These are phyloP conservation scores for Mesorhabditis spiculigera DNA, from an alignment of 2,888 invertebrate species.

Conservation along the genomic window DNA sequence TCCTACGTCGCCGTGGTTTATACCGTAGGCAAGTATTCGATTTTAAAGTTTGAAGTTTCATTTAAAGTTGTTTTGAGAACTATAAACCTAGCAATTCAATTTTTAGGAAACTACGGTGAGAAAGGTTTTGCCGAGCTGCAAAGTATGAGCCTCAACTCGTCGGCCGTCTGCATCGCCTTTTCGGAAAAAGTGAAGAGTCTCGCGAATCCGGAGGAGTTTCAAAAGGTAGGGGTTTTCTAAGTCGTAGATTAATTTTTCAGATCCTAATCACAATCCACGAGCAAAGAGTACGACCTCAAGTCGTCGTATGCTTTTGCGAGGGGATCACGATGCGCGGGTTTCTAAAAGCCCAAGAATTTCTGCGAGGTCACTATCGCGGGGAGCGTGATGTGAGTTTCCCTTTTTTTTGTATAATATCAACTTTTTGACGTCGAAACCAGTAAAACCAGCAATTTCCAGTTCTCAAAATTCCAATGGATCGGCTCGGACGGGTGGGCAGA, in stretches of 20 bases:
- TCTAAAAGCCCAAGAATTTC: slow-evolving; percentile 50
- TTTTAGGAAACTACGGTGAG: slow-evolving; percentile 74
- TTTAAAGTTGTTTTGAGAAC: no score
- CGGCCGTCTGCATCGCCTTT: slow-evolving; percentile 70
- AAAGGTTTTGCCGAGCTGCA: slow-evolving; percentile 74
- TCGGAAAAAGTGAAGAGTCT: slow-evolving; percentile 67
- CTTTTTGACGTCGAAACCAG: no score
- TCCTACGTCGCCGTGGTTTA: slow-evolving; percentile 76
- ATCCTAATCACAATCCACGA: slow-evolving; percentile 35
- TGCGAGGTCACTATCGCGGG: slow-evolving; percentile 9
- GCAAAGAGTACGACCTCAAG: slow-evolving; percentile 52
- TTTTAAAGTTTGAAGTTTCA: no score
- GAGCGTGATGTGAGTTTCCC: not conserved
- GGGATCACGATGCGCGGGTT: slow-evolving; percentile 67
- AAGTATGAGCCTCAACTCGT: slow-evolving; percentile 58
- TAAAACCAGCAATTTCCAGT: slow-evolving; percentile 7
- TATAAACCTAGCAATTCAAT: not conserved
- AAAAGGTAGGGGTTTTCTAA: slow-evolving; percentile 16
- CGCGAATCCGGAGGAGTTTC: slow-evolving; percentile 45
- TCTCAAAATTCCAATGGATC: slow-evolving; percentile 55
- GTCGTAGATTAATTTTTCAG: slow-evolving; percentile 10
- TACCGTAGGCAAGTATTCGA: slow-evolving; percentile 69
- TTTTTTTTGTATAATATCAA: not conserved
- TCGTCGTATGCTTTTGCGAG: slow-evolving; percentile 73
- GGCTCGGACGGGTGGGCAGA: slow-evolving; percentile 55